Conservation (phyloP, 2,113 vertebrate genomes). For the Phrynocephalus versicolor region DNA sequence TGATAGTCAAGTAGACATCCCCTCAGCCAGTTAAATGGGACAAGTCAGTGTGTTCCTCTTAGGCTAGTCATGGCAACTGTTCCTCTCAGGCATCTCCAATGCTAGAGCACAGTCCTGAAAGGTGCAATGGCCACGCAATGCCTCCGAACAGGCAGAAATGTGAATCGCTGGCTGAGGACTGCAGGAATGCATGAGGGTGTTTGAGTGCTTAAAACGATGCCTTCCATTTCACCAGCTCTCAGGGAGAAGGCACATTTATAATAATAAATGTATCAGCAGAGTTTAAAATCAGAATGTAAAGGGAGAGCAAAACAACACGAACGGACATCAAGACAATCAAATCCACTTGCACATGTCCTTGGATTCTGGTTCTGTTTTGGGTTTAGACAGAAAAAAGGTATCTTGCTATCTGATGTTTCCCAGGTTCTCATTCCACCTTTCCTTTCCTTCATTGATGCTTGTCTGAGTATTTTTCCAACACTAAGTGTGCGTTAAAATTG, state of each 20-base stretch:
- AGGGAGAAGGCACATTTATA: too few relatives aligned
- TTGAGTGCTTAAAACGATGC: not conserved
- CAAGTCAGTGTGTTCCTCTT: not conserved
- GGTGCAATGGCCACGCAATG: too few relatives aligned
- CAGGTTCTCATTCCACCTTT: conserved; percentile 12
- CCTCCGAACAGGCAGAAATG: not conserved
- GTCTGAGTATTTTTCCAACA: conserved; percentile 2
- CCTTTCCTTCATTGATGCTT: conserved; percentile 24
- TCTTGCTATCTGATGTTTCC: too few relatives aligned
- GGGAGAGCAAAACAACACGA: too few relatives aligned
- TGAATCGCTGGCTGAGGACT: not conserved
- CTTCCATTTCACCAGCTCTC: too few relatives aligned
- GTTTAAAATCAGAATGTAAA: too few relatives aligned
- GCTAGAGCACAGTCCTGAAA: not conserved
- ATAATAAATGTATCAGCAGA: too few relatives aligned
- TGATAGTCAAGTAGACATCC: not conserved
- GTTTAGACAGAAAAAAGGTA: too few relatives aligned
- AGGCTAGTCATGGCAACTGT: not conserved
- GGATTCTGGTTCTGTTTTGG: too few relatives aligned
- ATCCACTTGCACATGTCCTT: too few relatives aligned
- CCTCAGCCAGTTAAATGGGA: not conserved
- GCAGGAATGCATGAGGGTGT: not conserved
- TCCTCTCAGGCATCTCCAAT: not conserved
- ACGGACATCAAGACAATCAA: too few relatives aligned
- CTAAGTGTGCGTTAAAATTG: conserved; percentile 37